phyloP scores from a whole-genome alignment of 2,888 invertebrate genomes.

The Thereva nobilitata region DNA sequence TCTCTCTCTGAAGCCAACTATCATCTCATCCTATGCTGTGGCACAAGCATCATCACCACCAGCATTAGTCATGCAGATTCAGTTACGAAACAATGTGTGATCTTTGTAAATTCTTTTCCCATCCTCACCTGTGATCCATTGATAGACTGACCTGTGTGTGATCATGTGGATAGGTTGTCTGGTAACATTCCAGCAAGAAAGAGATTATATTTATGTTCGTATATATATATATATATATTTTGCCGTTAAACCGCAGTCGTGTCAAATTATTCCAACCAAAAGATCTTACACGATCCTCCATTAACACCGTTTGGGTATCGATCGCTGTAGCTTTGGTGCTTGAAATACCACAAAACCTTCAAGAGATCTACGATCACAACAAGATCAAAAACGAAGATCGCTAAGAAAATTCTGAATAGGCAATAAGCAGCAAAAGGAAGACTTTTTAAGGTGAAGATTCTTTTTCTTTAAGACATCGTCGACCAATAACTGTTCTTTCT shows the following conservation, averaged over 20 bases:
- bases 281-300: not conserved
- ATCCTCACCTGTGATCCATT: not conserved
- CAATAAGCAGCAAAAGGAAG: not conserved
- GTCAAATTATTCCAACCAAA: slow-evolving; percentile 12
- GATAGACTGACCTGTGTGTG: slow-evolving; percentile 5
- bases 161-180: slow-evolving; percentile 1
- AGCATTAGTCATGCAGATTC: too few relatives aligned
- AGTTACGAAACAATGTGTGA: too few relatives aligned
- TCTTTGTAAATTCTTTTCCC: too few relatives aligned
- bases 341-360: too few relatives aligned
- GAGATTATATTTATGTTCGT: not conserved
- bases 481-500: slow-evolving; percentile 15
- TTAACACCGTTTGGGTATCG: not conserved
- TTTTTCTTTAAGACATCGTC: not conserved
- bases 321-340: too few relatives aligned
- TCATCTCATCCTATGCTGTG: too few relatives aligned
- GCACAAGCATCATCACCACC: too few relatives aligned
- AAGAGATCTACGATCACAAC: slow-evolving; percentile 3
- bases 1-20: too few relatives aligned
- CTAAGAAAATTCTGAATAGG: not conserved
- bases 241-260: slow-evolving; percentile 20
- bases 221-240: not conserved
- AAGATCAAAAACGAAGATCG: slow-evolving; percentile 2
- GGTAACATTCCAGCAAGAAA: slow-evolving; percentile 2
- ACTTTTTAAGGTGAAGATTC: slow-evolving; percentile 1